Percentiles rank a stretch among this genome's conserved stretches.
phyloP scores from a whole-genome alignment of 2,888 invertebrate genomes.

The Bellardia pandia region DNA sequence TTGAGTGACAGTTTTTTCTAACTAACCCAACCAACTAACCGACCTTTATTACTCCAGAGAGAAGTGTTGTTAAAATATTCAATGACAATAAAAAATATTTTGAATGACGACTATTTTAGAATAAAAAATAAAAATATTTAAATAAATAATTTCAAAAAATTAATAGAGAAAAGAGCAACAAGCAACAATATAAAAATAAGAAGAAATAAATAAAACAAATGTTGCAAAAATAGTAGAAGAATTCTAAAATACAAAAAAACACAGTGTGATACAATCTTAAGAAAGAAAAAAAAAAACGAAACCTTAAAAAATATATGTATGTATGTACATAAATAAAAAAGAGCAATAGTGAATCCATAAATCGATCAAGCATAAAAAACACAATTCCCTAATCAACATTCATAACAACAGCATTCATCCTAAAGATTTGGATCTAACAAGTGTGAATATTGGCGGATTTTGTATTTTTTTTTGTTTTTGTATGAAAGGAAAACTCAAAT shows the following conservation, averaged over 20 bases:
- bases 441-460: slow-evolving; percentile 38
- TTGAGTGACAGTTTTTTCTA: slow-evolving; percentile 21
- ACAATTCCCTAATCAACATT: slow-evolving; percentile 8
- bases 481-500: slow-evolving; percentile 40
- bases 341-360: slow-evolving; percentile 15
- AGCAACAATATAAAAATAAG: background rate
- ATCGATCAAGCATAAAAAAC: slow-evolving; percentile 42
- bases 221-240: background rate
- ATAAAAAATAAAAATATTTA: background rate
- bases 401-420: slow-evolving; percentile 25
- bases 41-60: slow-evolving; percentile 12
- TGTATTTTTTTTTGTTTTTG: slow-evolving; percentile 2
- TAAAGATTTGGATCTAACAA: slow-evolving; percentile 24
- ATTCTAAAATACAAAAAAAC: background rate
- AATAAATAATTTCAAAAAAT: background rate
- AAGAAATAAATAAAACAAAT: slow-evolving; percentile 2
- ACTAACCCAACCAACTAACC: slow-evolving; percentile 19
- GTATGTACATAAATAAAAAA: background rate
- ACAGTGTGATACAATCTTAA: background rate
- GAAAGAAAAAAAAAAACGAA: slow-evolving; percentile 27
- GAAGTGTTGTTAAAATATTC: slow-evolving; percentile 7
- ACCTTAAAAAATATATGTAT: slow-evolving; percentile 42
- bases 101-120: slow-evolving; percentile 25
- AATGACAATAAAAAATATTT: slow-evolving; percentile 37
- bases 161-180: background rate